phyloP scores from a whole-genome alignment of 2,113 vertebrate species.

The Ceyx melanurus region DNA sequence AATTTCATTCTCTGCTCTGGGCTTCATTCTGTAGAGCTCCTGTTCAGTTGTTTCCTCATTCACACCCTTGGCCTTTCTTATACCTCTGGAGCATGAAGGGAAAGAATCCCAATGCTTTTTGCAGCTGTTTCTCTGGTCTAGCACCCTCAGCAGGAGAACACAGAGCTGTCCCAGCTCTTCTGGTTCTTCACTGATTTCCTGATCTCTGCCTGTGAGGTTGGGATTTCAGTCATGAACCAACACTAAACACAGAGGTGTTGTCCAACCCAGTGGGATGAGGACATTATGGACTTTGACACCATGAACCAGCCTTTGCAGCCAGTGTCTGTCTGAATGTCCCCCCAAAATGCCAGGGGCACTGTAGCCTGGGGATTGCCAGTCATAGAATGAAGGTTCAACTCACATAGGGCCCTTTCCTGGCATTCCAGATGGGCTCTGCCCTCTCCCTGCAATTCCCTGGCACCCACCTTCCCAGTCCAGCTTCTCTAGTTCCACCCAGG shows the following conservation, averaged over 20 bases:
- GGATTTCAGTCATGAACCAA: not conserved
- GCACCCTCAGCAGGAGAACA: not conserved
- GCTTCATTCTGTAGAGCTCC: not conserved
- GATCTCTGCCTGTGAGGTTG: not conserved
- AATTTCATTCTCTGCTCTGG: not conserved
- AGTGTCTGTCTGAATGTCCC: not conserved
- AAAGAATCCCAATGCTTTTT: not conserved
- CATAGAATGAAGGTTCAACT: too few species aligned
- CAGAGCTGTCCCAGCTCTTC: not conserved
- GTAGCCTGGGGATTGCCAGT: not conserved
- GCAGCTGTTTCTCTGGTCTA: not conserved
- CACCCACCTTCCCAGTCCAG: fast-evolving
- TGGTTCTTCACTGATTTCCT: not conserved
- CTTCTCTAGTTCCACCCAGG: too few species aligned
- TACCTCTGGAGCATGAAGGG: not conserved
- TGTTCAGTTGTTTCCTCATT: not conserved
- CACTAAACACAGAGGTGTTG: not conserved
- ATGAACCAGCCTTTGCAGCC: not conserved
- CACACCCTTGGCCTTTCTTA: not conserved
- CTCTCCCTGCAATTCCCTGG: not conserved
- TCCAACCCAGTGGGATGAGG: not conserved
- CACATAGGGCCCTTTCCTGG: not conserved
- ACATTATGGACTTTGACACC: fast-evolving
- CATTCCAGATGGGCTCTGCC: not conserved
- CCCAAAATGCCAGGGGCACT: not conserved